Percentiles rank a stretch among this genome's conserved stretches.
These are phyloP conservation scores for Bubo scandiacus DNA, from an alignment of 2,113 vertebrate species.

Conservation along the genomic window DNA sequence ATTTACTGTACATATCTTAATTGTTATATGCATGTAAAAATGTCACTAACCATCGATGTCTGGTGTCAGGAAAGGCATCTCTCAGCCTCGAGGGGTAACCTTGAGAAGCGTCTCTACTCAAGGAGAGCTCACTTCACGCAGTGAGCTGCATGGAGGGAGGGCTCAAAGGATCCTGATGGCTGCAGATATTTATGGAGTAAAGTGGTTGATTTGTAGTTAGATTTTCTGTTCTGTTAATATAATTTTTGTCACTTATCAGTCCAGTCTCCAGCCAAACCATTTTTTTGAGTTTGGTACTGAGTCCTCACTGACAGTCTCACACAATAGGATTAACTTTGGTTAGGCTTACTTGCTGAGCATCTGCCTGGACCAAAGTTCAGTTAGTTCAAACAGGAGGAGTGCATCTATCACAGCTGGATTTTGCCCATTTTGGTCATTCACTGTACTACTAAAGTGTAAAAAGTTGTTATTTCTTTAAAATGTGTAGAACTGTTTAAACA, in stretches of 20 bases:
- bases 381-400: background rate
- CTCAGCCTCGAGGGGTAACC: rapidly evolving
- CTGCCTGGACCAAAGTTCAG: background rate
- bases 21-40: background rate
- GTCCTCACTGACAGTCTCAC: background rate
- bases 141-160: background rate
- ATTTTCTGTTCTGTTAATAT: background rate
- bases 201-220: background rate
- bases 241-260: background rate
- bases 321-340: background rate
- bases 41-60: rapidly evolving
- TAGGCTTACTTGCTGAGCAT: background rate
- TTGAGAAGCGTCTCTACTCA: background rate
- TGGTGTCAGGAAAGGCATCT: background rate
- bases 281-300: background rate
- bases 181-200: background rate
- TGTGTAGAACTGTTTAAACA: background rate
- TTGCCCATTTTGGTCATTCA: background rate
- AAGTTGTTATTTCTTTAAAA: background rate
- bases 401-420: background rate
- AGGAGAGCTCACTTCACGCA: background rate
- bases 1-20: no score
- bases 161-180: rapidly evolving
- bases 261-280: background rate
- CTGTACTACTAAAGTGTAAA: background rate